Percentiles rank a stretch among this genome's conserved stretches.
Conservation (phyloP, 2,797 vertebrate species). For the Pogonophryne albipinna region DNA sequence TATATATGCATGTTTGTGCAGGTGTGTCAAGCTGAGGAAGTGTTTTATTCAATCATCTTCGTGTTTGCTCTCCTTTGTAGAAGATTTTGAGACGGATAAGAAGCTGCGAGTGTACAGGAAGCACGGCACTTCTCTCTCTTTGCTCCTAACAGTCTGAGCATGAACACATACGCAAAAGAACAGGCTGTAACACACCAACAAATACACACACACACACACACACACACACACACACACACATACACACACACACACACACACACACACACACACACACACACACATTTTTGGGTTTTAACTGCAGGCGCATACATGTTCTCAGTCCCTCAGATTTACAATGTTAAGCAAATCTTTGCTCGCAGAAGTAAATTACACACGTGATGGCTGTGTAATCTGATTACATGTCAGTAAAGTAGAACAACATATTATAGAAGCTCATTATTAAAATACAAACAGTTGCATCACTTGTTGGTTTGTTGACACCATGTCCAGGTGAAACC, state of each 20-base stretch:
- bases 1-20: slow-evolving; percentile 39
- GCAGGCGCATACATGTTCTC: slow-evolving; percentile 12
- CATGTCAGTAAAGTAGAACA: not conserved
- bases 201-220: not conserved
- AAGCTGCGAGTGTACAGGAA: slow-evolving; percentile 20
- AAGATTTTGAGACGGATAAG: slow-evolving; percentile 52
- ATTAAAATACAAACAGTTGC: slow-evolving; percentile 14
- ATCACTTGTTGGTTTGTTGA: slow-evolving; percentile 42
- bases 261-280: too few relatives aligned
- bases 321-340: slow-evolving; percentile 8
- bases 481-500: slow-evolving; percentile 10
- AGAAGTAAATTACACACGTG: not conserved
- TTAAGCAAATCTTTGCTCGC: slow-evolving; percentile 13
- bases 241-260: too few relatives aligned
- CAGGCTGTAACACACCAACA: not conserved
- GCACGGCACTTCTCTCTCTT: slow-evolving; percentile 16
- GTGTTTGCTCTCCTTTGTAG: slow-evolving; percentile 51
- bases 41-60: slow-evolving; percentile 43
- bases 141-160: slow-evolving; percentile 19
- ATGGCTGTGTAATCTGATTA: not conserved
- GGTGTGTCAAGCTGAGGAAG: slow-evolving; percentile 26
- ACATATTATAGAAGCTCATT: not conserved
- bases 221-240: too few relatives aligned
- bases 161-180: not conserved
- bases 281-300: slow-evolving; percentile 3